These are phyloP conservation scores for Triplophysa dalaica DNA, from an alignment of 2,113 vertebrate genomes.

Conservation along the genomic window DNA sequence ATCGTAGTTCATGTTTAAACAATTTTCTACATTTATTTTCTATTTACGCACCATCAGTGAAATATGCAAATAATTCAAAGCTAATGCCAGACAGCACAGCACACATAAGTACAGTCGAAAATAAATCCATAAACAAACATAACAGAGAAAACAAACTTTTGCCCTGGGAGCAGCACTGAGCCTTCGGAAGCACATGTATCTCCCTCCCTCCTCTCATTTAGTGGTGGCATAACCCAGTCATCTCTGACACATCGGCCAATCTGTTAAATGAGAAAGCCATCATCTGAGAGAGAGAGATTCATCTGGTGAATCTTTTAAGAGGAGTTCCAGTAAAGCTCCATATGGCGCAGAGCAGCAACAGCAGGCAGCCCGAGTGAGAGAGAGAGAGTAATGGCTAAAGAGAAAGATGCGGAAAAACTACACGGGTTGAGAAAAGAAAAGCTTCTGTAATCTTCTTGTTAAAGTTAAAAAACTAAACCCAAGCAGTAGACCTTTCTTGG, in stretches of 20 bases:
- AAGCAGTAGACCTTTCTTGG: neutral
- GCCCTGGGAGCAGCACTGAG: constrained; percentile 21
- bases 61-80: neutral
- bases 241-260: constrained; percentile 37
- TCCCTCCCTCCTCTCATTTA: constrained; percentile 22
- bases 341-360: constrained; percentile 34
- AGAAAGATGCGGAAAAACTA: neutral
- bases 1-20: too few relatives aligned
- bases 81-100: neutral
- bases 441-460: constrained; percentile 1
- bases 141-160: constrained; percentile 20
- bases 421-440: neutral
- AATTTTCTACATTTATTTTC: too few relatives aligned
- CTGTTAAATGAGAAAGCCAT: constrained; percentile 36
- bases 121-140: constrained; percentile 4
- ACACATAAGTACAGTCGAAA: constrained; percentile 13
- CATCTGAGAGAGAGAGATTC: constrained; percentile 19
- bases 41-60: neutral
- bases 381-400: constrained; percentile 29
- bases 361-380: constrained; percentile 12
- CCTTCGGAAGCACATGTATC: constrained; percentile 28
- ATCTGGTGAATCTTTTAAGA: constrained; percentile 41
- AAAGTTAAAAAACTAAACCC: constrained; percentile 1
- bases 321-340: constrained; percentile 24
- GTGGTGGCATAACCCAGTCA: constrained; percentile 30